Conservation (phyloP, 1,140 invertebrate species). For the Brachionus angularis region DNA sequence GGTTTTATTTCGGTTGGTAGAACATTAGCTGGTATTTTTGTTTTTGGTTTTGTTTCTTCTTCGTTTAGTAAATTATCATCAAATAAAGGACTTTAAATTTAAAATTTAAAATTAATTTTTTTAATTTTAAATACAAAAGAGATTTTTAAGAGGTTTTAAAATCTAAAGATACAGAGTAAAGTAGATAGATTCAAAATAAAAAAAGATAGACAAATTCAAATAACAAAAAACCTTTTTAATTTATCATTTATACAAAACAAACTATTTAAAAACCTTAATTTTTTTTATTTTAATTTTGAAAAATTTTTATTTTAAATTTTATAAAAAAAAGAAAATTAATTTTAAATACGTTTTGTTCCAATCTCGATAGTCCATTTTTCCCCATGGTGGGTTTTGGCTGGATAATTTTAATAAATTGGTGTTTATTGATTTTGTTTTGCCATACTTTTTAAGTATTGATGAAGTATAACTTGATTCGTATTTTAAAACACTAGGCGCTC, state of each 20-base stretch:
- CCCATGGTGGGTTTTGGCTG: conserved; percentile 50
- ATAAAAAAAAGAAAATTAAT: neutral
- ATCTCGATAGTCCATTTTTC: conserved; percentile 48
- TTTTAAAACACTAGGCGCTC: conserved; percentile 47
- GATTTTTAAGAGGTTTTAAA: no score
- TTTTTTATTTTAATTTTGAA: neutral
- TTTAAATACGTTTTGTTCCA: conserved; percentile 55
- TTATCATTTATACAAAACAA: conserved; percentile 36
- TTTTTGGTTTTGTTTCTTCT: neutral
- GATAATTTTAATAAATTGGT: conserved; percentile 51
- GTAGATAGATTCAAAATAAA: neutral
- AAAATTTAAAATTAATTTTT: neutral
- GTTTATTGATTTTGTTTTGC: conserved; percentile 47
- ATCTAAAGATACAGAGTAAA: no score
- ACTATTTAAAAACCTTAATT: conserved; percentile 29
- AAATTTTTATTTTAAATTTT: neutral
- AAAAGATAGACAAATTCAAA: conserved; percentile 3
- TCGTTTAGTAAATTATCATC: neutral
- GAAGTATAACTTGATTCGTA: conserved; percentile 48
- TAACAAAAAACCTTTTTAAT: conserved; percentile 30
- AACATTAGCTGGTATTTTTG: neutral
- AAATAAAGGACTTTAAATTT: conserved; percentile 32
- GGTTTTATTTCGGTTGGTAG: conserved; percentile 30
- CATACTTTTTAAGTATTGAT: conserved; percentile 51
- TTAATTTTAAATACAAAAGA: neutral